Conservation (phyloP, 2,797 vertebrate genomes). For the Microctenopoma stevenorrisi region DNA sequence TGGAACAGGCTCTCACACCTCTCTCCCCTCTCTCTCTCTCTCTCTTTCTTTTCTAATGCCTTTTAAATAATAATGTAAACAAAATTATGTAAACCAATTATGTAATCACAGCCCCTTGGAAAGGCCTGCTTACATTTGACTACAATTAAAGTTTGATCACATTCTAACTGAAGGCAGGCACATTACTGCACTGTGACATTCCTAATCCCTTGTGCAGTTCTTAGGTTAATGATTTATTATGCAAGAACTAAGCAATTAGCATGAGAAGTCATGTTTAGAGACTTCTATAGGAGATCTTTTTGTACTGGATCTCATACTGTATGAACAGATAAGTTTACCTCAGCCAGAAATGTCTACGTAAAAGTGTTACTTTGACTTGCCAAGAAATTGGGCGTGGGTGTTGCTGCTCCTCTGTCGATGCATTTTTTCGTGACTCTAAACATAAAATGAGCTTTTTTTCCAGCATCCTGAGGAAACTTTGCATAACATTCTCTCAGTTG, state of each 20-base stretch:
- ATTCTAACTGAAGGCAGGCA: conserved; percentile 33
- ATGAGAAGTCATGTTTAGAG: neutral
- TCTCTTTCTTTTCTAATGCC: conserved; percentile 13
- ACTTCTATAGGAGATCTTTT: neutral
- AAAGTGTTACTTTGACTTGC: conserved; percentile 1
- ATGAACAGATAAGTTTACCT: neutral
- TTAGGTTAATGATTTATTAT: neutral
- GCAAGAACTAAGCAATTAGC: neutral
- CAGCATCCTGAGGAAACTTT: neutral
- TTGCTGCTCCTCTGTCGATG: neutral
- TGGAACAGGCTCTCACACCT: neutral
- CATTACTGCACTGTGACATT: conserved; percentile 1
- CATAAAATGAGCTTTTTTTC: neutral
- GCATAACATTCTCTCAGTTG: neutral
- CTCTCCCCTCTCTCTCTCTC: neutral
- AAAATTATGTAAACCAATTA: conserved; percentile 57
- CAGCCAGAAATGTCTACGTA: neutral
- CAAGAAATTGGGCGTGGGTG: neutral
- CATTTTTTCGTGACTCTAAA: conserved; percentile 1
- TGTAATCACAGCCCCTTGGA: conserved; percentile 40
- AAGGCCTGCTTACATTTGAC: conserved; percentile 29
- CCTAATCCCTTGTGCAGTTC: neutral
- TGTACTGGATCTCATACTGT: neutral
- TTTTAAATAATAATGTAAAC: conserved; percentile 57
- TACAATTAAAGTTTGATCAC: conserved; percentile 45